These are phyloP conservation scores for Notamacropus eugenii DNA, from an alignment of 2,797 vertebrate species.

Conservation along the genomic window DNA sequence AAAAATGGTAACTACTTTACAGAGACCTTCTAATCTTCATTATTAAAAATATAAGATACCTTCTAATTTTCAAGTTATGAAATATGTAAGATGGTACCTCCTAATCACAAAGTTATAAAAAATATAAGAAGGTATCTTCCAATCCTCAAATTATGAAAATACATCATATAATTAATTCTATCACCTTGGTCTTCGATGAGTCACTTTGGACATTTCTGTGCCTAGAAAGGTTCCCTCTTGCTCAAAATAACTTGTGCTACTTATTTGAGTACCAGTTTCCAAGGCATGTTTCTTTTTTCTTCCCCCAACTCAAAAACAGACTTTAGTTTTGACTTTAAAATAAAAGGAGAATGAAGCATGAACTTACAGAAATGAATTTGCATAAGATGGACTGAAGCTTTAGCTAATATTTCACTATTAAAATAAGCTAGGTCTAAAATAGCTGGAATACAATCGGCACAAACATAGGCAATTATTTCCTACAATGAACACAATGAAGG, in stretches of 20 bases:
- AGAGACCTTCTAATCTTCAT: background rate
- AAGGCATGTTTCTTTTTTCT: background rate
- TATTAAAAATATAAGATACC: background rate
- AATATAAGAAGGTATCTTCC: background rate
- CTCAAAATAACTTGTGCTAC: background rate
- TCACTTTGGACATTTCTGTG: background rate
- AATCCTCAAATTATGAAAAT: background rate
- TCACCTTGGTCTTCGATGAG: background rate
- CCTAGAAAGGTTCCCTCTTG: background rate
- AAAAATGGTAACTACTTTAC: background rate
- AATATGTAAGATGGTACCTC: background rate
- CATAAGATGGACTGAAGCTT: slow-evolving; percentile 33
- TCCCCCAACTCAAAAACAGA: background rate
- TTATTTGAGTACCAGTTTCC: background rate
- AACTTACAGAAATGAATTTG: slow-evolving; percentile 20
- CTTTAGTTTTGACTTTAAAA: background rate
- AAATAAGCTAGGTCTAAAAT: slow-evolving; percentile 32
- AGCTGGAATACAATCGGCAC: slow-evolving; percentile 25
- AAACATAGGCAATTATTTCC: slow-evolving; percentile 28
- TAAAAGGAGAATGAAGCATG: background rate
- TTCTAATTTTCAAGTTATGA: background rate
- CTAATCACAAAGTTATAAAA: background rate
- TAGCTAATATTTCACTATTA: slow-evolving; percentile 34
- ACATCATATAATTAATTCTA: background rate
- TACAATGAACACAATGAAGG: background rate